Percentiles rank a stretch among this genome's conserved stretches.
Evolutionary conservation across 2,797 vertebrate genomes (phyloP).

Genomic region (Sebastolobus alascanus): DNA sequence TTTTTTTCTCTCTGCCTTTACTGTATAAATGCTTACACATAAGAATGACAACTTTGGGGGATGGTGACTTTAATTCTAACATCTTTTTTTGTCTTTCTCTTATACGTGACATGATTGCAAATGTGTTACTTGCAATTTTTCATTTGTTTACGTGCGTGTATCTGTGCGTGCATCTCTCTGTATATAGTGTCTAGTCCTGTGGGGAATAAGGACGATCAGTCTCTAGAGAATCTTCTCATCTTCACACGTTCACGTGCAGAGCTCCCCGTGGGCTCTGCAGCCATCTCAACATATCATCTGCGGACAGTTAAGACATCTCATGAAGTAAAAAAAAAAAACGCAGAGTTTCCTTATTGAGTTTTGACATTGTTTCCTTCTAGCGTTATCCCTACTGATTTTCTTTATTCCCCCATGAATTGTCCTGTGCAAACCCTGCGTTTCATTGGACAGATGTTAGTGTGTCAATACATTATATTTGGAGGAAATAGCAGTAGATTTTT

Average conservation of each 20-base stretch:
- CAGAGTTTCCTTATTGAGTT: constrained; percentile 21
- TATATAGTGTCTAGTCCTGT: constrained; percentile 25
- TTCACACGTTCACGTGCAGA: constrained; percentile 6
- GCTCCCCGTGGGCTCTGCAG: constrained; percentile 31
- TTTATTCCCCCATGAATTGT: constrained; percentile 10
- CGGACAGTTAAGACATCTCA: constrained; percentile 35
- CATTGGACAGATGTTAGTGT: neutral
- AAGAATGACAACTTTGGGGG: constrained; percentile 33
- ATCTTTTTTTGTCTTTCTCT: constrained; percentile 23
- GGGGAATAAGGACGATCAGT: constrained; percentile 51
- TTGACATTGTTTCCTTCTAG: constrained; percentile 21
- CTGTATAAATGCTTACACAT: constrained; percentile 46
- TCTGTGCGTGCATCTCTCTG: constrained; percentile 4
- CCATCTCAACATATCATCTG: constrained; percentile 35
- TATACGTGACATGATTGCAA: constrained; percentile 24
- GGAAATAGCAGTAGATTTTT: neutral
- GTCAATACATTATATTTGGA: neutral
- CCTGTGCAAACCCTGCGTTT: constrained; percentile 4
- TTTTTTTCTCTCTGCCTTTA: constrained; percentile 16
- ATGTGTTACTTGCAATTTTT: constrained; percentile 21
- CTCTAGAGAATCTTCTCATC: constrained; percentile 49
- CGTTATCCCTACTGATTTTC: neutral
- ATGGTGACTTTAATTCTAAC: constrained; percentile 16
- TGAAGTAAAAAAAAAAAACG: neutral
- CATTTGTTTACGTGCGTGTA: constrained; percentile 11